Evolutionary conservation across 2,888 invertebrate genomes (phyloP).

Genomic region (Autographa pulchrina): DNA sequence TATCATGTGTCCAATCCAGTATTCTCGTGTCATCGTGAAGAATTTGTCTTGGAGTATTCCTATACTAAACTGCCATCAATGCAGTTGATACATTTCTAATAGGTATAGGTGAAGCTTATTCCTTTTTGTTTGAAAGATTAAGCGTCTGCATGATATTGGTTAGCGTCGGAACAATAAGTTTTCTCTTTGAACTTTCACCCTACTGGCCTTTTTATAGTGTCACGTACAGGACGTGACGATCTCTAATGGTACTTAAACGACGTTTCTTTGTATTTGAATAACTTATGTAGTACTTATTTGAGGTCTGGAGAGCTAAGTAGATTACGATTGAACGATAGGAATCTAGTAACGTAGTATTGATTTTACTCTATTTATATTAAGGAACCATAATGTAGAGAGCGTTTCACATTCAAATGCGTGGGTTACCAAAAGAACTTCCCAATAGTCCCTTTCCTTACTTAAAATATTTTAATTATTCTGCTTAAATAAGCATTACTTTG

Average conservation of each 20-base stretch:
- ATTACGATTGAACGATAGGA: not conserved
- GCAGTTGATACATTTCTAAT: not conserved
- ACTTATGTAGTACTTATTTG: conserved; percentile 26
- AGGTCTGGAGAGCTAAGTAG: conserved; percentile 6
- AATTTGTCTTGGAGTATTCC: not conserved
- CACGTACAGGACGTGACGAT: conserved; percentile 56
- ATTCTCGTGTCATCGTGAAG: not conserved
- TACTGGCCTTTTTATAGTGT: conserved; percentile 70
- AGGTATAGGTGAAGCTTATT: not conserved
- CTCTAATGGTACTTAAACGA: conserved; percentile 41
- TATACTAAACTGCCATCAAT: not conserved
- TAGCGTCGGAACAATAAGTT: conserved; percentile 65
- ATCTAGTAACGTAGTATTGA: not conserved
- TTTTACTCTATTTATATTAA: not conserved
- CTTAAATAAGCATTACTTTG: conserved; percentile 39
- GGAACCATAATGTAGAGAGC: not conserved
- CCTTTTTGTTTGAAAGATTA: conserved; percentile 43
- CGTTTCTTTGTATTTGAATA: conserved; percentile 44
- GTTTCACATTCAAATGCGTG: not conserved
- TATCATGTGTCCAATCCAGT: no score
- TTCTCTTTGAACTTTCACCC: conserved; percentile 81
- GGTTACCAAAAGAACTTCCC: not conserved
- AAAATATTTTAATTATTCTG: conserved; percentile 10
- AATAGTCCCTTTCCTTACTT: not conserved
- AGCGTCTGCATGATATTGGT: conserved; percentile 37